Conservation (phyloP, 2,888 invertebrate species). For the Pammene aurita region DNA sequence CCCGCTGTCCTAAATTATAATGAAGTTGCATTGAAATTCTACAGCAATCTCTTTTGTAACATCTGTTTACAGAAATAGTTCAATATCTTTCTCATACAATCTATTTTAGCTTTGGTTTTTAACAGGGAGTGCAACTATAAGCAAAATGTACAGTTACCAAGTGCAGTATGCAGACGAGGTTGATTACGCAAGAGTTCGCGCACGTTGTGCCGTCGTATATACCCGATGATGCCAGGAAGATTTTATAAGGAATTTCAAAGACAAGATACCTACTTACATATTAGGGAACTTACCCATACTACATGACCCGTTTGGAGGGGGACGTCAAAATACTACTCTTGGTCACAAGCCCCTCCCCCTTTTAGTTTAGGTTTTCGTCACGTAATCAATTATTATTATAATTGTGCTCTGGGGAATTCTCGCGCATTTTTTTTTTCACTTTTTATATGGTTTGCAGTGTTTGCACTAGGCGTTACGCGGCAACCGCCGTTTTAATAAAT, state of each 20-base stretch:
- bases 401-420: too few species aligned
- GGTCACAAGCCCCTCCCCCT: too few species aligned
- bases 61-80: conserved; percentile 36
- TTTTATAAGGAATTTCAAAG: background rate
- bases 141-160: conserved; percentile 41
- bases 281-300: too few species aligned
- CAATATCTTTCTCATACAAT: conserved; percentile 27
- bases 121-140: conserved; percentile 39
- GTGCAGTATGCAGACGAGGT: conserved; percentile 43
- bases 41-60: conserved; percentile 5
- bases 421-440: too few species aligned
- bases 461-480: too few species aligned
- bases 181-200: conserved; percentile 39
- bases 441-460: too few species aligned
- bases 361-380: too few species aligned
- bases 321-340: too few species aligned
- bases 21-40: background rate
- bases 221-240: background rate
- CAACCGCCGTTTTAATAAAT: too few species aligned
- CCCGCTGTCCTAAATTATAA: background rate
- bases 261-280: too few species aligned
- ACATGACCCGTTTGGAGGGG: too few species aligned
- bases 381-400: too few species aligned
- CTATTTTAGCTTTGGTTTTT: conserved; percentile 30
- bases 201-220: conserved; percentile 13